phyloP scores from a whole-genome alignment of 1,140 invertebrate genomes.

The Periplaneta americana region DNA sequence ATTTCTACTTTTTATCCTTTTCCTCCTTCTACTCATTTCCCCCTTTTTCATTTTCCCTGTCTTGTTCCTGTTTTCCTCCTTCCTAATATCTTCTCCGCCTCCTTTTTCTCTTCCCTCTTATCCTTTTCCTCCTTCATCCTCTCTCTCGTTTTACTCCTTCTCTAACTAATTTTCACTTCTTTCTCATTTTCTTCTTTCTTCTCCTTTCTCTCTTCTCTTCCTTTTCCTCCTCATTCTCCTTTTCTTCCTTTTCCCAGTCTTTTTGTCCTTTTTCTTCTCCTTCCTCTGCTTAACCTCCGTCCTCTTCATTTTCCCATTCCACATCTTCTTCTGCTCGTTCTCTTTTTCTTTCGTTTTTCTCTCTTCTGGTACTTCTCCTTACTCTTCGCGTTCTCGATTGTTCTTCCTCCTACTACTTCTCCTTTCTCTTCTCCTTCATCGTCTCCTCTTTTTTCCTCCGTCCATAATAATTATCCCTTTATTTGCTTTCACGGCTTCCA shows the following conservation, averaged over 20 bases:
- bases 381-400: no score
- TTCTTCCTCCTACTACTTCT: no score
- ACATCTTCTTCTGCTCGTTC: not conserved
- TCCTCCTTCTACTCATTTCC: not conserved
- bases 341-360: not conserved
- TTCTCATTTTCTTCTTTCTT: not conserved
- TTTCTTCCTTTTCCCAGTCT: not conserved
- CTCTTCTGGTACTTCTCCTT: no score
- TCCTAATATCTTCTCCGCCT: not conserved
- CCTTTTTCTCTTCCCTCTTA: not conserved
- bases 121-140: not conserved
- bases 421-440: no score
- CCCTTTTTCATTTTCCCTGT: not conserved
- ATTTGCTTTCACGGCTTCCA: no score
- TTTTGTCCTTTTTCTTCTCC: not conserved
- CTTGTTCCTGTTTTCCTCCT: no score
- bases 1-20: not conserved
- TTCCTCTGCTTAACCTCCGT: not conserved
- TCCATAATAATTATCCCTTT: no score
- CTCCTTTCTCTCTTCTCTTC: not conserved
- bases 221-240: not conserved
- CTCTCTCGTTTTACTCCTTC: no score
- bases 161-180: not conserved
- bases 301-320: not conserved
- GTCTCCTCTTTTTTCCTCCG: no score